phyloP scores from a whole-genome alignment of 2,888 invertebrate genomes.

The Macaria liturata region DNA sequence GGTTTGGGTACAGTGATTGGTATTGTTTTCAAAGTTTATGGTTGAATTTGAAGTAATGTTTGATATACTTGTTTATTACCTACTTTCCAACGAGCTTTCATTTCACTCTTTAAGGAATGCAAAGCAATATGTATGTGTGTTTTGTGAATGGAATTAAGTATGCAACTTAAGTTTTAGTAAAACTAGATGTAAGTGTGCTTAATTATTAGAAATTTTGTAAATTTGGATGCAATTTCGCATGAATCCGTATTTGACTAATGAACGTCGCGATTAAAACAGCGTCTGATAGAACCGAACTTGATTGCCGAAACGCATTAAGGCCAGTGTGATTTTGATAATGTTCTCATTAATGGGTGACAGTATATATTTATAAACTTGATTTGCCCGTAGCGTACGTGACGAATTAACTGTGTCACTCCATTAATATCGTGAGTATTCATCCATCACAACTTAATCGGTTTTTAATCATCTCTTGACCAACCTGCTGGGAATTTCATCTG shows the following conservation, averaged over 20 bases:
- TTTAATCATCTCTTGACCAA: constrained; percentile 47
- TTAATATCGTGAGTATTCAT: constrained; percentile 45
- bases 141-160: no score
- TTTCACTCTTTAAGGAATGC: no score
- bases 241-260: constrained; percentile 37
- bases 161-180: no score
- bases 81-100: no score
- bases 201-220: no score
- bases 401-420: constrained; percentile 62
- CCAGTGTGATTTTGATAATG: constrained; percentile 58
- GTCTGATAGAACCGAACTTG: constrained; percentile 37
- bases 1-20: no score
- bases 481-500: constrained; percentile 43
- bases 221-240: not conserved
- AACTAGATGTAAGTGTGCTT: no score
- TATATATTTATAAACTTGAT: constrained; percentile 47
- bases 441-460: constrained; percentile 57
- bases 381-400: constrained; percentile 67
- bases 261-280: constrained; percentile 47
- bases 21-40: no score
- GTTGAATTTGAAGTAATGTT: no score
- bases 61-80: no score
- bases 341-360: constrained; percentile 55
- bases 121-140: no score
- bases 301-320: constrained; percentile 62